Base-by-base conservation (phyloP, 2,113 vertebrate species). In the Romanogobio albipinnatus region DNA sequence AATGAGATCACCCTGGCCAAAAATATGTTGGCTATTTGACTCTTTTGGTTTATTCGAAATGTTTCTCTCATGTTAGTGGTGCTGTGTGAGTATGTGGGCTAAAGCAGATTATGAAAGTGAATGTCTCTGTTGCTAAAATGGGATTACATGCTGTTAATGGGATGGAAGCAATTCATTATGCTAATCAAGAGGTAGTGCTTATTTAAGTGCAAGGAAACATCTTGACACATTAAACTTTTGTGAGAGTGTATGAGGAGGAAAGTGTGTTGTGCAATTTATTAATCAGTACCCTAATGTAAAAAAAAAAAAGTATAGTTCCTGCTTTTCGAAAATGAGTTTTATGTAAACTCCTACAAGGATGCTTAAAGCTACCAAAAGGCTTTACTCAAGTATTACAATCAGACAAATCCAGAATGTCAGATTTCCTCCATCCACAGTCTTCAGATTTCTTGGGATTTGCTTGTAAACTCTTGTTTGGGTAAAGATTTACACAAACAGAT, bases 91-190 rank as follows among this genome's bases (percentile, higher is more conserved):
- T 77, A 71, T 77, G 84, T 87, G 81, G 43, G 75, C 24, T 76
- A 22, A 68, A 76, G 14, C 9, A 77, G 61, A 81, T 70, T 70
- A 49, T 84, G 13, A 85, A 84, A 88, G 36, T 86, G 33, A 89
- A 85, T 84, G 83, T 64, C 86, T 89, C 53, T 71, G 47, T 66
- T 82, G 59, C 24, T 86, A 62, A 74, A 89, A 53, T 88, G 29
- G 77, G 68, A 90, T 89, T 68, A 83, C 82, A 73, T 87, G 2
- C 61, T 88, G 83, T 86, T 86, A 89, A 90, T 91, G 86, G 76
- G 83, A 90, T 90, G 82, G 58, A 84, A 59, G 43, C 22, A 29
- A 83, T 71, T 87, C 64, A 82, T 87, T 71, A 87, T 58, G 59
- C 15, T 62, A 79, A 70, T 78, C 81, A 33, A 77, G 47, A 6